These are phyloP conservation scores for Silurus glanis DNA, from an alignment of 2,113 vertebrate genomes.

Conservation along the genomic window DNA sequence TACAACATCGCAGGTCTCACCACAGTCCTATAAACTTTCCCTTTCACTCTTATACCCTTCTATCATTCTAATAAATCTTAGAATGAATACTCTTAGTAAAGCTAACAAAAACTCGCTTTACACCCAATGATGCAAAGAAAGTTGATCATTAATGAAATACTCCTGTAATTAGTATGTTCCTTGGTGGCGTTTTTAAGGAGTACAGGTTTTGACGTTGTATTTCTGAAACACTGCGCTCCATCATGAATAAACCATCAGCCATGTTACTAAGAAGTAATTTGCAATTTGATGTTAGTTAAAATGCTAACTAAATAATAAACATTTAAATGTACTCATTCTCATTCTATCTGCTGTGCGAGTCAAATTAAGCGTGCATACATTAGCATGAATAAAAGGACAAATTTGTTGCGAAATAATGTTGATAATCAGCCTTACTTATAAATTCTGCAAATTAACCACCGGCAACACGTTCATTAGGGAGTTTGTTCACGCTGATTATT, in stretches of 20 bases:
- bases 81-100: too few relatives aligned
- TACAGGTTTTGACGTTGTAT: not conserved
- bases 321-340: not conserved
- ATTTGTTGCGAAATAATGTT: not conserved
- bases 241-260: not conserved
- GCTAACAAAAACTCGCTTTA: too few relatives aligned
- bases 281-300: not conserved
- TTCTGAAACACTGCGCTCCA: not conserved
- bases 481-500: not conserved
- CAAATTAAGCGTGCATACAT: not conserved
- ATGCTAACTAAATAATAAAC: not conserved
- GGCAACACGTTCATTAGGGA: not conserved
- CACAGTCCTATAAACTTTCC: too few relatives aligned
- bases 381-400: not conserved
- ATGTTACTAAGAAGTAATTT: not conserved
- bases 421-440: not conserved
- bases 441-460: conserved; percentile 9
- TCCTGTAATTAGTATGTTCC: not conserved
- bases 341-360: not conserved
- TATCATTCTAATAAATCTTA: too few relatives aligned
- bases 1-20: too few relatives aligned
- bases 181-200: not conserved
- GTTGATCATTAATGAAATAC: not conserved
- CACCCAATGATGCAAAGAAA: not conserved
- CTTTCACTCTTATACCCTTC: too few relatives aligned